Evolutionary conservation across 1,140 invertebrate genomes (phyloP).

Genomic region (Pseudomyrmex cubaensis): DNA sequence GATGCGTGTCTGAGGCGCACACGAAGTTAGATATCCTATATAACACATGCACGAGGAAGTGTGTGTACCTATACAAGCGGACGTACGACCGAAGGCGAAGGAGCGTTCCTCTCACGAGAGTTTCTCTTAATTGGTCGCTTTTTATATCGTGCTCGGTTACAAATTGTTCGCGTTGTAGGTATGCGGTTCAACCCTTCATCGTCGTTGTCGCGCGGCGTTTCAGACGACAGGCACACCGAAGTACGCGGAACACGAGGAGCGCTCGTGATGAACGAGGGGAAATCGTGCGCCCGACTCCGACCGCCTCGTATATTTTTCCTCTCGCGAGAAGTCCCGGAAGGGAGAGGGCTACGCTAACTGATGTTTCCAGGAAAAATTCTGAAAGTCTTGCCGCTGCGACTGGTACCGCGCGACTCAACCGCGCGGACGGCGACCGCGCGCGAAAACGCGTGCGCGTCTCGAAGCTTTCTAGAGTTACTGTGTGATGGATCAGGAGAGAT

Average conservation of each 20-base stretch:
- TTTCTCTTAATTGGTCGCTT: slow-evolving; percentile 84
- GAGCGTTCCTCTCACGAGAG: slow-evolving; percentile 65
- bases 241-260: slow-evolving; percentile 51
- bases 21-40: too few species aligned
- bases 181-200: slow-evolving; percentile 66
- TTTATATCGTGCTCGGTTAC: slow-evolving; percentile 77
- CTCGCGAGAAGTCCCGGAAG: slow-evolving; percentile 34
- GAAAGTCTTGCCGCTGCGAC: slow-evolving; percentile 55
- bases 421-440: slow-evolving; percentile 48
- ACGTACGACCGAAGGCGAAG: slow-evolving; percentile 31
- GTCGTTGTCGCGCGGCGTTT: background rate
- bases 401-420: slow-evolving; percentile 45
- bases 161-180: slow-evolving; percentile 82
- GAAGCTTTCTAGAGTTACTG: slow-evolving; percentile 55
- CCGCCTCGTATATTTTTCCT: slow-evolving; percentile 63
- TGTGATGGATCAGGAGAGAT: slow-evolving; percentile 61
- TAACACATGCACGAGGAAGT: too few species aligned
- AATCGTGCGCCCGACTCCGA: slow-evolving; percentile 48
- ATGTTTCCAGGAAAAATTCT: slow-evolving; percentile 71
- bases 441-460: slow-evolving; percentile 37
- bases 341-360: slow-evolving; percentile 23
- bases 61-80: background rate
- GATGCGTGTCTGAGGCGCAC: too few species aligned
- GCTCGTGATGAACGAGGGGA: slow-evolving; percentile 70
- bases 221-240: background rate